Percentiles rank a stretch among this genome's conserved stretches.
phyloP scores from a whole-genome alignment of 2,888 invertebrate species.

The Pseudococcus longispinus region DNA sequence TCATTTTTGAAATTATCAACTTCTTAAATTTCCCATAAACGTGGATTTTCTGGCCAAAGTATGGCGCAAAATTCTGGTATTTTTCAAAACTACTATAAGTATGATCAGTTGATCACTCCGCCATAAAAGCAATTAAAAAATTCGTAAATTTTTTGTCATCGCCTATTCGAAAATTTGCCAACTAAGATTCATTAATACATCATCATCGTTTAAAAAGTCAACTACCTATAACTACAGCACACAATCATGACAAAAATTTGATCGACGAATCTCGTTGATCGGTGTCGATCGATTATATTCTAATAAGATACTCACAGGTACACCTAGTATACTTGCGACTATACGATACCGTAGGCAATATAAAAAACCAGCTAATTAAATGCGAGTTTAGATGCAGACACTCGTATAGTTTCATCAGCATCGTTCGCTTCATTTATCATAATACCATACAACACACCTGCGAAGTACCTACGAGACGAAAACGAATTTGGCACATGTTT shows the following conservation, averaged over 20 bases:
- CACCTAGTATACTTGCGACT: too few species aligned
- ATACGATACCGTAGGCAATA: background rate
- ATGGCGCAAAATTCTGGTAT: too few species aligned
- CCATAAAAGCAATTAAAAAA: too few species aligned
- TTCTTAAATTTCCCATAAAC: too few species aligned
- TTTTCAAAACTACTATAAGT: too few species aligned
- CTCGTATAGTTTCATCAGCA: background rate
- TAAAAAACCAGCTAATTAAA: background rate
- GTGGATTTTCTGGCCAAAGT: too few species aligned
- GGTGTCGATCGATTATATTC: background rate
- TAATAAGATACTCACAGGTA: background rate
- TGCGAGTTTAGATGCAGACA: background rate
- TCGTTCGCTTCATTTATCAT: slow-evolving; percentile 1
- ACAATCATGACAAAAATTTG: background rate
- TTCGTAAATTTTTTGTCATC: background rate
- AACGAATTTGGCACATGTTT: background rate
- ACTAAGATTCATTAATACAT: background rate
- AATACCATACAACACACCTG: background rate
- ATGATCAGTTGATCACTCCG: too few species aligned
- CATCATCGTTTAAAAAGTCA: background rate
- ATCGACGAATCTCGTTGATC: background rate
- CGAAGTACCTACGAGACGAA: background rate
- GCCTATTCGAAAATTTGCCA: background rate
- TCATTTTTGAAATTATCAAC: too few species aligned
- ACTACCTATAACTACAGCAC: background rate